phyloP scores from a whole-genome alignment of 1,140 invertebrate species.

The Ceratoteleas bidentatus region DNA sequence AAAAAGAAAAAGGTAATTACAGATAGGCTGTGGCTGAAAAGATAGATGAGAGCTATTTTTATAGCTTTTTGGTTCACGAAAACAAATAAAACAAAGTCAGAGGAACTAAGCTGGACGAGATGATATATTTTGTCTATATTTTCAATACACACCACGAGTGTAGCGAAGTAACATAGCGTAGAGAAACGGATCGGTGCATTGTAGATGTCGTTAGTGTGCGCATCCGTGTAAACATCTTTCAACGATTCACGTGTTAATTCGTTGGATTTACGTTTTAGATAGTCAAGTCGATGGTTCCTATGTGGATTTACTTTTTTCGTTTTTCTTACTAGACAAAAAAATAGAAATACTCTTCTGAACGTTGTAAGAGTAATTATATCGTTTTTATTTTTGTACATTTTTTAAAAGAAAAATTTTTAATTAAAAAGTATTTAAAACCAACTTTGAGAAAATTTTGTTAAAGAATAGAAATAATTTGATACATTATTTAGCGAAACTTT shows the following conservation, averaged over 20 bases:
- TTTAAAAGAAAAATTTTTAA: no score
- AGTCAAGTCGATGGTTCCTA: conserved; percentile 11
- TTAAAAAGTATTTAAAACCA: no score
- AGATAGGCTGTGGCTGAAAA: conserved; percentile 79
- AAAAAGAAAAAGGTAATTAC: conserved; percentile 69
- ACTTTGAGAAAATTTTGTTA: no score
- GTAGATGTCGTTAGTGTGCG: conserved; percentile 44
- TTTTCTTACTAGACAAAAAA: no score
- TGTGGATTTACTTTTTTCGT: no score
- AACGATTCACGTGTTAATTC: conserved; percentile 32
- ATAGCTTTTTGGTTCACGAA: conserved; percentile 79
- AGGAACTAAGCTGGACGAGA: conserved; percentile 74
- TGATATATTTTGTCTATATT: conserved; percentile 81
- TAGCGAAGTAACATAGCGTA: conserved; percentile 54
- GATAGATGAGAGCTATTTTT: conserved; percentile 80
- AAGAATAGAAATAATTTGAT: no score
- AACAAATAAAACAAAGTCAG: conserved; percentile 48
- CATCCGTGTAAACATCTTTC: conserved; percentile 34
- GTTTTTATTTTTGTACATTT: no score
- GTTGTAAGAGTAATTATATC: no score
- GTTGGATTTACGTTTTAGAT: conserved; percentile 37
- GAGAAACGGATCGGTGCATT: conserved; percentile 12
- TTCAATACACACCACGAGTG: conserved; percentile 68
- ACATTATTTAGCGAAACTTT: no score
- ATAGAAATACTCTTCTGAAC: no score